Conservation (phyloP, 2,113 vertebrate species). For the Toxostoma redivivum region DNA sequence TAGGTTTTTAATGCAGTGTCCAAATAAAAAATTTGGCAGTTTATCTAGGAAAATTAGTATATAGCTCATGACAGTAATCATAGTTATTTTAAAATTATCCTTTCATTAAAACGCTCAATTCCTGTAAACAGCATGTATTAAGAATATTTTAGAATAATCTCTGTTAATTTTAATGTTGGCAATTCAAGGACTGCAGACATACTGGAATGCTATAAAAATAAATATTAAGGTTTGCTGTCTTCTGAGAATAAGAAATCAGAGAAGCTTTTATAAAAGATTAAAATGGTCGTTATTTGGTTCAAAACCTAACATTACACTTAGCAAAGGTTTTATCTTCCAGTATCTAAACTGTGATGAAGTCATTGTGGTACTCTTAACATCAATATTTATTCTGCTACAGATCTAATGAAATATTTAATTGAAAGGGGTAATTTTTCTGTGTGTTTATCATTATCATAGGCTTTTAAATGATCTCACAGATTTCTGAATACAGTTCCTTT, state of each 20-base stretch:
- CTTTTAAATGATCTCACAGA: not conserved
- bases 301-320: not conserved
- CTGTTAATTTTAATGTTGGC: not conserved
- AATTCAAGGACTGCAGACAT: not conserved
- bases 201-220: not conserved
- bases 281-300: not conserved
- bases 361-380: not conserved
- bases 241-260: constrained; percentile 1
- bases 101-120: not conserved
- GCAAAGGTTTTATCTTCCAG: not conserved
- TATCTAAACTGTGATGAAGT: not conserved
- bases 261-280: not conserved
- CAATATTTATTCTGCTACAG: not conserved
- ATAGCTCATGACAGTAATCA: not conserved
- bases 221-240: not conserved
- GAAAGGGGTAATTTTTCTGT: not conserved
- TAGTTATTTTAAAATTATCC: not conserved
- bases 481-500: not conserved
- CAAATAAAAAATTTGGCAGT: not conserved
- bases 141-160: not conserved
- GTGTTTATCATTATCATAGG: not conserved
- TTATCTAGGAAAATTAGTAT: not conserved
- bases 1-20: not conserved
- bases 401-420: not conserved
- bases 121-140: not conserved